Percentiles rank a stretch among this genome's conserved stretches.
Conservation (phyloP, 2,888 invertebrate species). For the Muscina levida region DNA sequence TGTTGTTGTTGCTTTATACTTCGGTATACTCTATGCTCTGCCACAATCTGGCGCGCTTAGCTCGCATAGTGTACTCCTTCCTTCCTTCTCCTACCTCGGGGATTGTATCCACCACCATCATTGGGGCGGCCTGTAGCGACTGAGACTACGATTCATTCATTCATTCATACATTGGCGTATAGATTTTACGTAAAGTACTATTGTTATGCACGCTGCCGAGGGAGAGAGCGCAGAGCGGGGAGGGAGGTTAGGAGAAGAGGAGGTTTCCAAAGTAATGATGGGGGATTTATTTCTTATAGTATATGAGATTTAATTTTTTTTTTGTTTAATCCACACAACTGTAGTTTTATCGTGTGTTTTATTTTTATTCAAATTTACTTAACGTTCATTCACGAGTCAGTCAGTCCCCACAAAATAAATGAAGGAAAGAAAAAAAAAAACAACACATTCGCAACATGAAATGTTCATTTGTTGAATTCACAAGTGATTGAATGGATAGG, state of each 20-base stretch:
- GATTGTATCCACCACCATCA: too few relatives aligned
- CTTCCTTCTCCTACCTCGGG: constrained; percentile 19
- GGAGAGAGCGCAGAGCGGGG: not conserved
- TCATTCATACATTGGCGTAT: not conserved
- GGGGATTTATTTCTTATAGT: constrained; percentile 6
- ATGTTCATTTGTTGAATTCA: constrained; percentile 8
- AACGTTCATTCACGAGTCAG: not conserved
- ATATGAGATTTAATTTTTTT: constrained; percentile 40
- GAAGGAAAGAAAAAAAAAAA: too few relatives aligned
- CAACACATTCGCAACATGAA: too few relatives aligned
- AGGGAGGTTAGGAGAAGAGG: too few relatives aligned
- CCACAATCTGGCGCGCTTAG: constrained; percentile 23
- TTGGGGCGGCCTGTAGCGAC: not conserved
- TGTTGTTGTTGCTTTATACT: too few relatives aligned
- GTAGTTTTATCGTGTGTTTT: constrained; percentile 2
- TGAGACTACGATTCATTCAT: constrained; percentile 48
- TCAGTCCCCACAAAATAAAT: too few relatives aligned
- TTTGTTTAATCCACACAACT: not conserved
- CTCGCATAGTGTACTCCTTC: not conserved
- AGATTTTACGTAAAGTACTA: constrained; percentile 45
- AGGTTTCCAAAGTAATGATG: too few relatives aligned
- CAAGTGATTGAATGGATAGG: not conserved
- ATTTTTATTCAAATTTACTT: constrained; percentile 27
- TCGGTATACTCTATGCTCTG: constrained; percentile 49
- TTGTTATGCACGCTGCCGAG: not conserved